These are phyloP conservation scores for Steinernema feltiae DNA, from an alignment of 1,140 invertebrate species.

Conservation along the genomic window DNA sequence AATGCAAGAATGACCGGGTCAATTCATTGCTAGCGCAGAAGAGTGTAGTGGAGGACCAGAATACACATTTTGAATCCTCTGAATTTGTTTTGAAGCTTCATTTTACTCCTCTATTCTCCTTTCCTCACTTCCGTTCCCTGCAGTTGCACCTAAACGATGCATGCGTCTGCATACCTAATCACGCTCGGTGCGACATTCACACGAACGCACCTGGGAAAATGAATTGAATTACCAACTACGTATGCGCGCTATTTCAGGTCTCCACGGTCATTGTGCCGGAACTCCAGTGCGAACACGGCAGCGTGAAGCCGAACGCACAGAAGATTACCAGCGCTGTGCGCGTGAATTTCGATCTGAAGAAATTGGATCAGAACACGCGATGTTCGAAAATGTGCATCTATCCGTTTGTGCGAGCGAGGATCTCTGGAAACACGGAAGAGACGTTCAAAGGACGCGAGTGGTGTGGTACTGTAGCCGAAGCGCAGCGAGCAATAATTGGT, in stretches of 20 bases:
- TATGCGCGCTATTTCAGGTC: background rate
- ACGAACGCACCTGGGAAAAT: background rate
- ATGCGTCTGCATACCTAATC: background rate
- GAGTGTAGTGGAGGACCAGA: too few species aligned
- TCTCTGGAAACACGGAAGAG: background rate
- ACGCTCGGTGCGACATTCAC: background rate
- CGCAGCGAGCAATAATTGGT: background rate
- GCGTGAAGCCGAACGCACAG: background rate
- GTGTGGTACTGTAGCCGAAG: constrained; percentile 1
- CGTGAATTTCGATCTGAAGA: background rate
- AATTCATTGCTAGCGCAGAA: too few species aligned
- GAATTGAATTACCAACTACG: background rate
- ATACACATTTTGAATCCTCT: too few species aligned
- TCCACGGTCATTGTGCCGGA: background rate
- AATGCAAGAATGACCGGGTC: background rate
- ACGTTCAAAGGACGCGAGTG: constrained; percentile 8
- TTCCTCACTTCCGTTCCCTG: background rate
- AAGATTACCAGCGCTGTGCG: background rate
- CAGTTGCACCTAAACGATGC: constrained; percentile 12
- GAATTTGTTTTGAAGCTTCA: too few species aligned
- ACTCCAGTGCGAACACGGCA: constrained; percentile 3
- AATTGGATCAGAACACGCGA: background rate
- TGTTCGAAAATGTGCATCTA: constrained; percentile 7
- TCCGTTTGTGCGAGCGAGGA: background rate
- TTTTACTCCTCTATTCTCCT: background rate